A percentile compares a stretch with the other conserved stretches of the same genome.
Conservation (phyloP, 2,113 vertebrate species). For the Acanthochromis polyacanthus region DNA sequence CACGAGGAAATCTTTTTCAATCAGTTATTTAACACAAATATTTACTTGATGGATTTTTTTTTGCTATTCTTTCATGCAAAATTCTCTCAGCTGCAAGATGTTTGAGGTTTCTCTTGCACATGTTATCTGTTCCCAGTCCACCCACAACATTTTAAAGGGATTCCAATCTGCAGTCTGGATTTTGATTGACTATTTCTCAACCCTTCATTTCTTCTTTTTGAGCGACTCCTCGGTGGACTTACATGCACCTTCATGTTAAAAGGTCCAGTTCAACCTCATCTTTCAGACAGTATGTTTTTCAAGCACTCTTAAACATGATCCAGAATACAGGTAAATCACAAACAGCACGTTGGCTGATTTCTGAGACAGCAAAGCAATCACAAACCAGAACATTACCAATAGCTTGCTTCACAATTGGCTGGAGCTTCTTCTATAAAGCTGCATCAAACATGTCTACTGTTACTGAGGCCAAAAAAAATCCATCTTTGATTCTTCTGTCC, state of each 20-base stretch:
- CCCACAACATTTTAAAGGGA: background rate
- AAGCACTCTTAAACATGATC: background rate
- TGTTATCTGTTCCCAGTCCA: background rate
- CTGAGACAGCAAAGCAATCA: background rate
- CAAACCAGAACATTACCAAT: background rate
- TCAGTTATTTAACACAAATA: too few species aligned
- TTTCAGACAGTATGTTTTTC: constrained; percentile 1
- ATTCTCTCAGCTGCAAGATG: background rate
- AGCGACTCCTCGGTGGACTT: background rate
- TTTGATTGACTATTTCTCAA: background rate
- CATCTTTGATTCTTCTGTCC: too few species aligned
- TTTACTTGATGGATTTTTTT: background rate
- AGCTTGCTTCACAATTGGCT: too few species aligned
- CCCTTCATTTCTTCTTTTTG: background rate
- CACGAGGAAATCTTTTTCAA: too few species aligned
- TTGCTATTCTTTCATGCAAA: background rate
- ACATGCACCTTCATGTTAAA: background rate
- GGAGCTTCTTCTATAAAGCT: too few species aligned
- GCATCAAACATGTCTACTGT: too few species aligned
- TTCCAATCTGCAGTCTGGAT: background rate
- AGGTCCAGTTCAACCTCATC: background rate
- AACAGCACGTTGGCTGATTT: background rate
- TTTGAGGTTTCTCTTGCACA: background rate
- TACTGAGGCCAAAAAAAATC: too few species aligned
- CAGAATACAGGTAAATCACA: background rate